Conservation (phyloP, 1,140 invertebrate genomes). For the Lethocerus indicus region DNA sequence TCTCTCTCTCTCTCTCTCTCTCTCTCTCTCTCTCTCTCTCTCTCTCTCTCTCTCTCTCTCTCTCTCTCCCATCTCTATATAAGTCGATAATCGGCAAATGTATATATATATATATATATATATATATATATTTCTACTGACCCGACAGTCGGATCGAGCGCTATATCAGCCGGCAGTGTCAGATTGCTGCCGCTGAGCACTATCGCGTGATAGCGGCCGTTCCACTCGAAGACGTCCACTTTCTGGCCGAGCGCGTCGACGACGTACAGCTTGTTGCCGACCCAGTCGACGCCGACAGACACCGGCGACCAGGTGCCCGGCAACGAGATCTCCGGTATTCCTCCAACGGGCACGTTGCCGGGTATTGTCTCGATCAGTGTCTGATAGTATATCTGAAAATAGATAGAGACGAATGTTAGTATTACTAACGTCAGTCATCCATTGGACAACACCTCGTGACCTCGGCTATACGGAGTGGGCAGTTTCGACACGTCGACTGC, state of each 20-base stretch:
- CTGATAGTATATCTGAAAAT: constrained; percentile 41
- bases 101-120: no score
- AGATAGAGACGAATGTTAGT: no score
- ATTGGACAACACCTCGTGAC: no score
- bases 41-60: constrained; percentile 6
- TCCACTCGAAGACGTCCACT: constrained; percentile 83
- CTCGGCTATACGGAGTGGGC: no score
- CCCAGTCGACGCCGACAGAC: constrained; percentile 90
- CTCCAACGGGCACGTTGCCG: constrained; percentile 20
- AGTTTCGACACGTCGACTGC: no score
- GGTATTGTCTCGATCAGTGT: constrained; percentile 28
- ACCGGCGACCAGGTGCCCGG: constrained; percentile 75
- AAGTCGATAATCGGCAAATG: no score
- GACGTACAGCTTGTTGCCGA: constrained; percentile 89
- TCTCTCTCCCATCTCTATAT: no score
- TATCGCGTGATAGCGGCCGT: constrained; percentile 67
- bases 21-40: constrained; percentile 7
- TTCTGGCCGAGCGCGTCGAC: constrained; percentile 83
- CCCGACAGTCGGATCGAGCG: constrained; percentile 75
- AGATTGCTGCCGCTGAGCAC: constrained; percentile 83
- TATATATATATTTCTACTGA: no score
- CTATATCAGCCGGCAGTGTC: constrained; percentile 77
- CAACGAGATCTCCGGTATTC: constrained; percentile 38
- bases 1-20: constrained; percentile 8
- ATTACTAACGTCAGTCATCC: no score